These are phyloP conservation scores for Tanytarsus gracilentus DNA, from an alignment of 2,888 invertebrate genomes.

Conservation along the genomic window DNA sequence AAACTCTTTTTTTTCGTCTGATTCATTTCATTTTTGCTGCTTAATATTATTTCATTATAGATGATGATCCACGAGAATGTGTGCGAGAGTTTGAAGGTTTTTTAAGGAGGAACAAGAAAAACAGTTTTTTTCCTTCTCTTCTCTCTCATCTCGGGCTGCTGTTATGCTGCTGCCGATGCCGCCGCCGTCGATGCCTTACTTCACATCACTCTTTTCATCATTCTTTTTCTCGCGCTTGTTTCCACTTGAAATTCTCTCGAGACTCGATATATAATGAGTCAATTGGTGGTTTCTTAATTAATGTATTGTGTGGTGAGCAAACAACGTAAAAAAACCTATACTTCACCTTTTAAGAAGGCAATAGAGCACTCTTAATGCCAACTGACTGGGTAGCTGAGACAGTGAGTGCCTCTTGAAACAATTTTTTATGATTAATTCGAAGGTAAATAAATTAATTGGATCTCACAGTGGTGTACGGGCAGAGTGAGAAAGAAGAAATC, in stretches of 20 bases:
- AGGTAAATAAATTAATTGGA: conserved; percentile 28
- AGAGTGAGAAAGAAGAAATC: neutral
- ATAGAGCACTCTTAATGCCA: conserved; percentile 26
- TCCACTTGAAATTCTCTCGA: conserved; percentile 8
- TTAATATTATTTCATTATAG: conserved; percentile 27
- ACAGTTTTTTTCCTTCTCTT: neutral
- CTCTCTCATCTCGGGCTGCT: neutral
- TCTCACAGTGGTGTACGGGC: neutral
- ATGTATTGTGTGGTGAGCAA: conserved; percentile 27
- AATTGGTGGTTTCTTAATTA: conserved; percentile 29
- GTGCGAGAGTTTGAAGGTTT: neutral
- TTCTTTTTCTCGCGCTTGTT: conserved; percentile 12
- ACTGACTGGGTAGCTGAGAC: too few species aligned
- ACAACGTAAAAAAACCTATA: conserved; percentile 14
- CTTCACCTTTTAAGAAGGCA: conserved; percentile 22
- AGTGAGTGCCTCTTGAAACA: conserved; percentile 5
- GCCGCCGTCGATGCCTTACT: neutral
- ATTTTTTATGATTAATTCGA: conserved; percentile 26
- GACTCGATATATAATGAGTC: conserved; percentile 25
- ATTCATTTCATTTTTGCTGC: conserved; percentile 10
- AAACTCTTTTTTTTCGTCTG: conserved; percentile 19
- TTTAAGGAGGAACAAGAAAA: conserved; percentile 5
- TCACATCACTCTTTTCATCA: conserved; percentile 1
- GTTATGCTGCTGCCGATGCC: conserved; percentile 4
- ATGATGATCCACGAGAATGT: too few species aligned